Conservation (phyloP, 2,113 vertebrate species). For the Machaerirhynchus nigripectus region DNA sequence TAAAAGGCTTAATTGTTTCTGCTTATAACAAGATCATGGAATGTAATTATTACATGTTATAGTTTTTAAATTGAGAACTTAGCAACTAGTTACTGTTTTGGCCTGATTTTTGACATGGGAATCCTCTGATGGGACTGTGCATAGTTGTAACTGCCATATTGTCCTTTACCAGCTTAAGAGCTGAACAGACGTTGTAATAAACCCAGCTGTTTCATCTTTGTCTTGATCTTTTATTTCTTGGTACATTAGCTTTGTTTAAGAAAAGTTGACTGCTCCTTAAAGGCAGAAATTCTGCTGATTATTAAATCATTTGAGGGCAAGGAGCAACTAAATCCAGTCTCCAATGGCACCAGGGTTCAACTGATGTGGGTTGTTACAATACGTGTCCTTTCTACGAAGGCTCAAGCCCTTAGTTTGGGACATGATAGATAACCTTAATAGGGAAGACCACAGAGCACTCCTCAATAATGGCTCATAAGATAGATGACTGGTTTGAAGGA, state of each 20-base stretch:
- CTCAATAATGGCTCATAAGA: background rate
- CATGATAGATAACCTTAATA: background rate
- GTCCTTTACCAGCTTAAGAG: background rate
- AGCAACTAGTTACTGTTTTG: background rate
- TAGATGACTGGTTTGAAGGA: background rate
- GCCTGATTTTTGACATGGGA: background rate
- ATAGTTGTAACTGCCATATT: background rate
- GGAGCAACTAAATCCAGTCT: background rate
- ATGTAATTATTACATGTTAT: background rate
- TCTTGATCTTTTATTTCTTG: background rate
- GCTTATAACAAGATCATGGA: background rate
- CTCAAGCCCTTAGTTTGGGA: background rate
- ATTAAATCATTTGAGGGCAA: background rate
- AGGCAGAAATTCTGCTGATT: background rate
- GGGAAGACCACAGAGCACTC: background rate
- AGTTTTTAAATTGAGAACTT: background rate
- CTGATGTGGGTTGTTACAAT: background rate
- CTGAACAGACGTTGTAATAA: background rate
- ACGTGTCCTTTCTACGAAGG: accelerated
- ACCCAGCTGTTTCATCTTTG: background rate
- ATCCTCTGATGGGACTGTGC: background rate
- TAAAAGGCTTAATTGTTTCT: background rate
- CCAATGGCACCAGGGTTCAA: background rate
- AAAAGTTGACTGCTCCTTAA: background rate
- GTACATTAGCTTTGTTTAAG: background rate